Percentiles rank a stretch among this genome's conserved stretches.
Conservation (phyloP, 30 jellyfish, hydroid and myxozoan genomes). For the Catostylus mosaicus region DNA sequence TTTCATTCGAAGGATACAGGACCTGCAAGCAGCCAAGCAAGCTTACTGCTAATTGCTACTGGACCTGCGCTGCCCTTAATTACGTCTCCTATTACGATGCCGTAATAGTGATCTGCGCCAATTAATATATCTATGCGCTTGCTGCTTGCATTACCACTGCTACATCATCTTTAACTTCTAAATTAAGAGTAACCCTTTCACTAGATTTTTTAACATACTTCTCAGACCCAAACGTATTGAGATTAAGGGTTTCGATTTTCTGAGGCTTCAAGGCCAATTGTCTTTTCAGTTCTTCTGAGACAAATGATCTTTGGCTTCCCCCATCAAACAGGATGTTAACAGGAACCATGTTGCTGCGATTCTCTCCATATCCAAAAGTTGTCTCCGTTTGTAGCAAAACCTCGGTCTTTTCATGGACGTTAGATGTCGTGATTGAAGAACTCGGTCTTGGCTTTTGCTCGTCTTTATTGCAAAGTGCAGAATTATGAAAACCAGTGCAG, state of each 20-base stretch:
- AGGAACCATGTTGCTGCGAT: neutral
- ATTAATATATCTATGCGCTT: conserved; percentile 27
- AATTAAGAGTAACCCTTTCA: conserved; percentile 11
- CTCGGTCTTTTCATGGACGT: conserved; percentile 13
- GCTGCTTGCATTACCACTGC: conserved; percentile 10
- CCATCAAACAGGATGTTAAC: conserved; percentile 9
- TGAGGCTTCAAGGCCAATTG: neutral
- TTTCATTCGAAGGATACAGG: conserved; percentile 21
- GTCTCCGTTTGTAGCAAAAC: conserved; percentile 5
- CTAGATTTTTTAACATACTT: neutral
- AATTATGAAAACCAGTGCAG: neutral
- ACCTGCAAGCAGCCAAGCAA: conserved; percentile 38
- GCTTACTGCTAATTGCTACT: conserved; percentile 31
- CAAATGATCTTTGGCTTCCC: conserved; percentile 16
- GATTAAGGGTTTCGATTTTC: conserved; percentile 7
- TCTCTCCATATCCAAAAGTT: conserved; percentile 40
- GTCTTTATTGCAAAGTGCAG: conserved; percentile 18
- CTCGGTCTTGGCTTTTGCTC: conserved; percentile 14
- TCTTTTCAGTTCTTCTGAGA: conserved; percentile 3
- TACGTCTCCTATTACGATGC: conserved; percentile 13
- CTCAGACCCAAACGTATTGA: conserved; percentile 25
- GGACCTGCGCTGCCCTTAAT: conserved; percentile 57
- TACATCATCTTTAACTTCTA: conserved; percentile 33
- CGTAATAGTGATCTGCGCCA: conserved; percentile 16
- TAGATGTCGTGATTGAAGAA: conserved; percentile 32